Conservation (phyloP, 2,797 vertebrate species). For the Rhabdophis nuchalis region DNA sequence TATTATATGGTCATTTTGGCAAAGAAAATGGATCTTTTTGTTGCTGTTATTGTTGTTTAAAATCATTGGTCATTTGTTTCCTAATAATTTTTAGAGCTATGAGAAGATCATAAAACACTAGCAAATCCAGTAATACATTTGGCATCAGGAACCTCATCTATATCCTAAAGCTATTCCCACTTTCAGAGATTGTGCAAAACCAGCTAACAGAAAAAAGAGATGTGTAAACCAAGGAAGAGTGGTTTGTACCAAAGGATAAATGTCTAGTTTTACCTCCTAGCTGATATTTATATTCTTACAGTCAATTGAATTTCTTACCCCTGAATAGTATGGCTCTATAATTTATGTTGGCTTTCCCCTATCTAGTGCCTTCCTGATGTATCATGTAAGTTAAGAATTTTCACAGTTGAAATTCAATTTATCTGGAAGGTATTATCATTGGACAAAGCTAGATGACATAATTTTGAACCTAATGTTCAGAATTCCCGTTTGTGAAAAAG, state of each 20-base stretch:
- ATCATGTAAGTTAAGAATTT: not conserved
- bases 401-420: not conserved
- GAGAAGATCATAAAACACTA: conserved; percentile 51
- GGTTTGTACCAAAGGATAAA: not conserved
- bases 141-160: conserved; percentile 31
- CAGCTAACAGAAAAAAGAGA: conserved; percentile 55
- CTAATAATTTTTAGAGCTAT: conserved; percentile 42
- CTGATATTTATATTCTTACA: not conserved
- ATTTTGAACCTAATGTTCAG: not conserved
- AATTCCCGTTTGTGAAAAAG: not conserved
- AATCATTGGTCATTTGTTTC: conserved; percentile 46
- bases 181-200: conserved; percentile 43
- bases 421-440: not conserved
- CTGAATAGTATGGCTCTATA: not conserved
- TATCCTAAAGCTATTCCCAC: conserved; percentile 41
- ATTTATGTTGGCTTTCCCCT: not conserved
- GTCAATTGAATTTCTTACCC: not conserved
- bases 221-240: conserved; percentile 40
- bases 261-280: not conserved
- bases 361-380: not conserved
- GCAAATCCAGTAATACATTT: conserved; percentile 60
- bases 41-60: not conserved
- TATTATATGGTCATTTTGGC: conserved; percentile 52
- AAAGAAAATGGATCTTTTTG: conserved; percentile 41
- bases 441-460: not conserved